phyloP scores from a whole-genome alignment of 2,113 vertebrate species.

The Chaetodon auriga region DNA sequence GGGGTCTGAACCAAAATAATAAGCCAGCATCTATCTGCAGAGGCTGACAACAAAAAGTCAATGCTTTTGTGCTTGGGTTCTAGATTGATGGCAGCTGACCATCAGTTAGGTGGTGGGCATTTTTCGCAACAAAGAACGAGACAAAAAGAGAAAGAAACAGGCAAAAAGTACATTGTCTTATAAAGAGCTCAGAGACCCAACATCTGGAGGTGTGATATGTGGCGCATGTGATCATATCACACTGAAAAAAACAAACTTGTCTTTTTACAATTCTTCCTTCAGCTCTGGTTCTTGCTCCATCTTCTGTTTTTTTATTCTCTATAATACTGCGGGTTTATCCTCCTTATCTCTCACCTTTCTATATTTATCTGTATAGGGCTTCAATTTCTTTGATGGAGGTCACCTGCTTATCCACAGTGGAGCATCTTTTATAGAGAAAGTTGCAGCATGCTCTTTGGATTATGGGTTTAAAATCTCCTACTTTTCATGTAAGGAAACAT shows the following conservation, averaged over 20 bases:
- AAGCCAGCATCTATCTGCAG: slow-evolving; percentile 69
- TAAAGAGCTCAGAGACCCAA: slow-evolving; percentile 62
- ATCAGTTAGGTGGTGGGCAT: slow-evolving; percentile 45
- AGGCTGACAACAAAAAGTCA: slow-evolving; percentile 70
- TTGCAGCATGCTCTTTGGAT: slow-evolving; percentile 10
- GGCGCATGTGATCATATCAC: slow-evolving; percentile 65
- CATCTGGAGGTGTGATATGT: slow-evolving; percentile 65
- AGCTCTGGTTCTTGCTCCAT: slow-evolving; percentile 39
- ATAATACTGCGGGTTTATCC: slow-evolving; percentile 60
- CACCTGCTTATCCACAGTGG: slow-evolving; percentile 49
- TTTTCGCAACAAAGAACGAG: slow-evolving; percentile 37
- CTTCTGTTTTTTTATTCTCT: slow-evolving; percentile 9
- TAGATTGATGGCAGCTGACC: slow-evolving; percentile 72
- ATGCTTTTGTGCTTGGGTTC: slow-evolving; percentile 67
- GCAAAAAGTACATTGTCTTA: slow-evolving; percentile 13
- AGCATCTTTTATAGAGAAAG: slow-evolving; percentile 50
- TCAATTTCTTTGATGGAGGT: slow-evolving; percentile 60
- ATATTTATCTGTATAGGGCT: slow-evolving; percentile 57
- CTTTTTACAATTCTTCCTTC: slow-evolving; percentile 31
- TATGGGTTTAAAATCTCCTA: neutral
- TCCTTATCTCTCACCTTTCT: slow-evolving; percentile 62
- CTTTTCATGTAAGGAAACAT: neutral
- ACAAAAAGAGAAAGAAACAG: slow-evolving; percentile 38
- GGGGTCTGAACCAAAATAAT: slow-evolving; percentile 68
- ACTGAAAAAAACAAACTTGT: slow-evolving; percentile 44